These are phyloP conservation scores for Barypeithes pellucidus DNA, from an alignment of 2,888 invertebrate genomes.

Conservation along the genomic window DNA sequence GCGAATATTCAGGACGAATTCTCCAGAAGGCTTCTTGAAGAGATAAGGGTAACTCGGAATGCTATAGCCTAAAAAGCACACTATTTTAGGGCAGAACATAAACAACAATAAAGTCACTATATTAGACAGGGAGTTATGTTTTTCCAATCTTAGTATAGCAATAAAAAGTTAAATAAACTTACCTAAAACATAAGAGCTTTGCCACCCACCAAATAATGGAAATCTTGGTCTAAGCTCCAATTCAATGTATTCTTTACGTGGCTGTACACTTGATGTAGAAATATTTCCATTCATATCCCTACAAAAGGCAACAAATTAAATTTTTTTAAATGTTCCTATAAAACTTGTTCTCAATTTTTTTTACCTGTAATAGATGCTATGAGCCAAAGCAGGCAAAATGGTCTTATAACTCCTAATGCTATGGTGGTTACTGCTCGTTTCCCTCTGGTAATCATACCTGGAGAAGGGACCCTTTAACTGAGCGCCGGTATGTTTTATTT, in stretches of 20 bases:
- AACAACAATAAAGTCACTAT: no score
- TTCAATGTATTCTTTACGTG: slow-evolving; percentile 93
- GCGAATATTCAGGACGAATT: slow-evolving; percentile 91
- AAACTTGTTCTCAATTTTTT: not conserved
- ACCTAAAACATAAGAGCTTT: slow-evolving; percentile 91
- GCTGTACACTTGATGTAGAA: slow-evolving; percentile 94
- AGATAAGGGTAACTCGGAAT: slow-evolving; percentile 98
- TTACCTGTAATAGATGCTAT: slow-evolving; percentile 91
- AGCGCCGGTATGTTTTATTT: slow-evolving; percentile 94
- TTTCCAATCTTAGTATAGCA: no score
- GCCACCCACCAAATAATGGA: slow-evolving; percentile 99
- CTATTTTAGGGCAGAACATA: not conserved
- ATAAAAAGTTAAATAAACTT: not conserved
- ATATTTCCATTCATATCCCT: slow-evolving; percentile 99
- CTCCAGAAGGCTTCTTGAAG: slow-evolving; percentile 82
- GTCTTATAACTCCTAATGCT: slow-evolving; percentile 95
- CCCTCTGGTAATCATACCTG: slow-evolving; percentile 97
- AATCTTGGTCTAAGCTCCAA: slow-evolving; percentile 96
- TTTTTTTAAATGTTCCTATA: not conserved
- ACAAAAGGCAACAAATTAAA: not conserved
- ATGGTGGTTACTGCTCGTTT: slow-evolving; percentile 88
- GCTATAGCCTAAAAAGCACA: slow-evolving; percentile 80
- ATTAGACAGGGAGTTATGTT: no score
- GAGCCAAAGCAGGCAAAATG: slow-evolving; percentile 88
- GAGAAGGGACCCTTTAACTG: slow-evolving; percentile 95